Percentiles rank a stretch among this genome's conserved stretches.
phyloP scores from a whole-genome alignment of 53 echinoderm and acorn worm genomes.

The Echinarachnius parma region DNA sequence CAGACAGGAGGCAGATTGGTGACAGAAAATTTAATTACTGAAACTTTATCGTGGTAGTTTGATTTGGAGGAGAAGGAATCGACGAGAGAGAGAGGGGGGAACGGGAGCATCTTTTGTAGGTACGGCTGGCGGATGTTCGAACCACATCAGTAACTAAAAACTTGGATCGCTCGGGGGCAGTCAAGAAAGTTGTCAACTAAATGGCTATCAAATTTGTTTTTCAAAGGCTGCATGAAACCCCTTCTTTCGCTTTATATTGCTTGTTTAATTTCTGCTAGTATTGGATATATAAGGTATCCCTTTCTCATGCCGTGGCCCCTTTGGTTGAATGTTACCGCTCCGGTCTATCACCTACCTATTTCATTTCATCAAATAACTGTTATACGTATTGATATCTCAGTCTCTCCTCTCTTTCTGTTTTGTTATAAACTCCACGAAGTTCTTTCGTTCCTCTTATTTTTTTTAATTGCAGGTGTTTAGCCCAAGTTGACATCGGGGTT shows the following conservation, averaged over 20 bases:
- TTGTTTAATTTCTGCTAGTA: no score
- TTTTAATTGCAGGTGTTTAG: no score
- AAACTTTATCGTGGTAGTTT: conserved; percentile 53
- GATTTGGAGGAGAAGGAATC: conserved; percentile 27
- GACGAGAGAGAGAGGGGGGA: conserved; percentile 1
- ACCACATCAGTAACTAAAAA: conserved; percentile 41
- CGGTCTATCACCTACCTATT: no score
- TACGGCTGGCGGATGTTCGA: conserved; percentile 36
- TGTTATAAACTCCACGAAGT: no score
- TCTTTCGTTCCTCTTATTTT: no score
- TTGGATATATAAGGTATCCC: no score
- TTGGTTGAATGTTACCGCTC: no score
- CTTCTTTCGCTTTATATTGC: neutral
- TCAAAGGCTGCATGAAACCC: conserved; percentile 28
- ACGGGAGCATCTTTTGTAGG: conserved; percentile 1
- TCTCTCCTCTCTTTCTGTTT: no score
- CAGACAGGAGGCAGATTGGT: conserved; percentile 45
- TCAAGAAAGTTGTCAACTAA: conserved; percentile 43
- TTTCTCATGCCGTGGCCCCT: no score
- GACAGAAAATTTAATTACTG: conserved; percentile 47
- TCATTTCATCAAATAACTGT: no score
- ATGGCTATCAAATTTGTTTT: conserved; percentile 53
- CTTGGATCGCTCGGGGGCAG: conserved; percentile 34
- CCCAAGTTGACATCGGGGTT: no score
- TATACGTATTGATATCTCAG: no score